Evolutionary conservation across 2,888 invertebrate species (phyloP).

Genomic region (Oxystoma pomonae): DNA sequence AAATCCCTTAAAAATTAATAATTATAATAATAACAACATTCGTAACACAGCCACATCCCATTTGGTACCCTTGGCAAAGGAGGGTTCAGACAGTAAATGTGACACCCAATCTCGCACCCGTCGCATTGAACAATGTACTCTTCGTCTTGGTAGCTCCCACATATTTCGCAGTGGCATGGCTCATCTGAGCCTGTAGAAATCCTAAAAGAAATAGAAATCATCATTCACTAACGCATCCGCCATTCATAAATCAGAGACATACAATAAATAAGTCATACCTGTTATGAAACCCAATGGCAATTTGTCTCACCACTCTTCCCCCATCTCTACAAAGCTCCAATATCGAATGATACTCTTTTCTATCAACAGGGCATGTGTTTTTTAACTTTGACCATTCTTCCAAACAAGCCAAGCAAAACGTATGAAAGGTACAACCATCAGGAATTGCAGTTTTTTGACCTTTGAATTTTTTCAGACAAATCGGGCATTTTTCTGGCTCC

Average conservation of each 20-base stretch:
- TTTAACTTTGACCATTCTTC: slow-evolving; percentile 22
- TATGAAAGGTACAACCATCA: slow-evolving; percentile 18
- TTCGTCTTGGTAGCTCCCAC: slow-evolving; percentile 13
- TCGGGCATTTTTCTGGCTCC: slow-evolving; percentile 17
- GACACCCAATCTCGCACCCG: slow-evolving; percentile 15
- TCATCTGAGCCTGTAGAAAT: not conserved
- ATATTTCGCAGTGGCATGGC: slow-evolving; percentile 16
- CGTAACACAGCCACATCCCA: slow-evolving; percentile 19
- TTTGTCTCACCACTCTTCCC: slow-evolving; percentile 11
- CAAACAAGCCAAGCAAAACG: slow-evolving; percentile 20
- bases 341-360: slow-evolving; percentile 17
- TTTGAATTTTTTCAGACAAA: slow-evolving; percentile 15
- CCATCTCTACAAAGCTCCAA: slow-evolving; percentile 16
- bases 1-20: not conserved
- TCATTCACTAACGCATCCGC: too few relatives aligned
- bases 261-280: too few relatives aligned
- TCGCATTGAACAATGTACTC: slow-evolving; percentile 14
- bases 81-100: slow-evolving; percentile 13
- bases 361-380: slow-evolving; percentile 22
- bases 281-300: slow-evolving; percentile 5
- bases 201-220: too few relatives aligned
- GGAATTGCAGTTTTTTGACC: slow-evolving; percentile 13
- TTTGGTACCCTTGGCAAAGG: slow-evolving; percentile 8
- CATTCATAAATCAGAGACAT: too few relatives aligned
- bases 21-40: slow-evolving; percentile 8